Percentiles rank a stretch among this genome's conserved stretches.
Conservation (phyloP, 2,888 invertebrate species). For the Trichogramma dendrolimi region DNA sequence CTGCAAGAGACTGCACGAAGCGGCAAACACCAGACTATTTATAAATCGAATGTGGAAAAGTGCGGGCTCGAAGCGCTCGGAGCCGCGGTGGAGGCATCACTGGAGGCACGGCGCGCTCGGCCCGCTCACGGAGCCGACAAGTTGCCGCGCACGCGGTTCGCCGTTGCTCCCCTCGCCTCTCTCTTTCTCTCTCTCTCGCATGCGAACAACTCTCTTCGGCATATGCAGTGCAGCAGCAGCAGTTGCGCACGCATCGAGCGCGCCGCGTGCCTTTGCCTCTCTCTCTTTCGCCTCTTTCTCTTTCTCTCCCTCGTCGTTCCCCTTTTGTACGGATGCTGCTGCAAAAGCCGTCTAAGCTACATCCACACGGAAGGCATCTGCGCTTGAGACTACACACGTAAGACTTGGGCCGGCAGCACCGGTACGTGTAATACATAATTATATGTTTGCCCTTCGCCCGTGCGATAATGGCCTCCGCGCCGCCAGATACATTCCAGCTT, state of each 20-base stretch:
- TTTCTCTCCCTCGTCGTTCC: constrained; percentile 15
- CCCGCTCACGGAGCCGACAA: neutral
- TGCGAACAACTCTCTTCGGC: too few species aligned
- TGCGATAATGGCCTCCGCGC: too few species aligned
- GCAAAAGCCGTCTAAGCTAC: too few species aligned
- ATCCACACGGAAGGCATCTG: too few species aligned
- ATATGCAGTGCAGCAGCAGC: neutral
- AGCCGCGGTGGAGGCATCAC: neutral
- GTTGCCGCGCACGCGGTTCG: neutral
- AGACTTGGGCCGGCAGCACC: too few species aligned
- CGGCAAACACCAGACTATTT: too few species aligned
- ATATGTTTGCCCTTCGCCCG: too few species aligned
- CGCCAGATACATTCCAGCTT: too few species aligned
- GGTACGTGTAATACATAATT: too few species aligned
- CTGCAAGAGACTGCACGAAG: neutral
- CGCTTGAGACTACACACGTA: too few species aligned
- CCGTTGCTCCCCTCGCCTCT: neutral
- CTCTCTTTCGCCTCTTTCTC: constrained; percentile 9
- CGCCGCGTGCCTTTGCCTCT: constrained; percentile 34
- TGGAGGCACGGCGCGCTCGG: neutral
- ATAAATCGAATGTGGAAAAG: too few species aligned
- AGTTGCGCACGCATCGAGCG: constrained; percentile 14
- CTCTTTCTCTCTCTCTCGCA: neutral
- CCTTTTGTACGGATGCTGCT: neutral
- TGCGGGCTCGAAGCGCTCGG: neutral